Evolutionary conservation across 2,113 vertebrate genomes (phyloP).

Genomic region (Eurystomus gularis): DNA sequence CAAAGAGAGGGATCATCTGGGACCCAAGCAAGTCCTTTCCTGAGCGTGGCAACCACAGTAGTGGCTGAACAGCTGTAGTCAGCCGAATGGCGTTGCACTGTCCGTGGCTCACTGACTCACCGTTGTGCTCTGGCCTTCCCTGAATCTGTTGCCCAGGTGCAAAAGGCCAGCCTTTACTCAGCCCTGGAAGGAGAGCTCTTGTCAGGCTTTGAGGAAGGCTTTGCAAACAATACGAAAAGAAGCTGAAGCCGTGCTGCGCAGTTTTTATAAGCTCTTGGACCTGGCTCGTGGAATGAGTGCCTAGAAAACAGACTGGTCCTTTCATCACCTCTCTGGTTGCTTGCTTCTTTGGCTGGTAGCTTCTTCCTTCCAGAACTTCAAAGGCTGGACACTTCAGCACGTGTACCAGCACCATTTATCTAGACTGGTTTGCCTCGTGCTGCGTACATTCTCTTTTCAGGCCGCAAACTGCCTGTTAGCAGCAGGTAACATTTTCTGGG

Average conservation of each 20-base stretch:
- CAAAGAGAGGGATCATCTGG: neutral
- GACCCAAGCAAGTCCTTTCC: neutral
- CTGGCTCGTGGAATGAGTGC: neutral
- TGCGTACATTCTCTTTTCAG: neutral
- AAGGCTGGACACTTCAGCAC: neutral
- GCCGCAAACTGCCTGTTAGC: neutral
- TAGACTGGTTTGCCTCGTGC: neutral
- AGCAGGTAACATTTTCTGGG: neutral
- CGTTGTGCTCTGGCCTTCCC: neutral
- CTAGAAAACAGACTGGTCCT: slow-evolving; percentile 14
- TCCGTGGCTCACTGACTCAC: neutral
- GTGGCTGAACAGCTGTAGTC: rapidly evolving
- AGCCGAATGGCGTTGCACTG: neutral
- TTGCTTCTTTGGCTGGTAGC: neutral
- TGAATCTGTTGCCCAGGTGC: neutral
- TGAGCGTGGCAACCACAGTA: rapidly evolving
- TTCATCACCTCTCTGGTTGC: slow-evolving; percentile 5
- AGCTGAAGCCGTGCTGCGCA: neutral
- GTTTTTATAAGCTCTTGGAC: slow-evolving; percentile 19
- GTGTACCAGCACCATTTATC: neutral
- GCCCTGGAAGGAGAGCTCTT: neutral
- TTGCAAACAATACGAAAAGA: neutral
- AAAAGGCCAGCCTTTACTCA: neutral
- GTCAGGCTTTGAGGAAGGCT: neutral
- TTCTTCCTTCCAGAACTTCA: neutral